Percentiles rank a stretch among this genome's conserved stretches.
These are phyloP conservation scores for Turritopsis dohrnii DNA, from an alignment of 30 jellyfish, hydroid and myxozoan genomes.

Conservation along the genomic window DNA sequence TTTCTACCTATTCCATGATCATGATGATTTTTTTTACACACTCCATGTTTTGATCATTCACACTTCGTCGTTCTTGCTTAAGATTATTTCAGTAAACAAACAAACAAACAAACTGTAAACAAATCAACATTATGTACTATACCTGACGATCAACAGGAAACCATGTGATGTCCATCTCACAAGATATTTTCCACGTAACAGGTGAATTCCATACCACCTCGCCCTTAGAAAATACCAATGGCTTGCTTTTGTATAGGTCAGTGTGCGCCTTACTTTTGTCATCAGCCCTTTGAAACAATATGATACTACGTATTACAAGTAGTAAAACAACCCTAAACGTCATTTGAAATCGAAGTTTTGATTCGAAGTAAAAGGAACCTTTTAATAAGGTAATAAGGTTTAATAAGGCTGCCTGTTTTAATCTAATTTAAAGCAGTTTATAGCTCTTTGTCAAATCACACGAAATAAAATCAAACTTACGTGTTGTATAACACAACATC, in stretches of 20 bases:
- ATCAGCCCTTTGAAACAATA: conserved; percentile 17
- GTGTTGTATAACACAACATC: conserved; percentile 13
- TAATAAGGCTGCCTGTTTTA: too few species aligned
- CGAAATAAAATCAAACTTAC: not conserved
- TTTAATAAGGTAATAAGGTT: too few species aligned
- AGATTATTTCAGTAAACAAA: too few species aligned
- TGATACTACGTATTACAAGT: too few species aligned
- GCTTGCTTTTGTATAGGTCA: conserved; percentile 55
- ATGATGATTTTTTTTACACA: too few species aligned
- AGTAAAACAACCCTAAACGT: too few species aligned
- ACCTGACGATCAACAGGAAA: conserved; percentile 67
- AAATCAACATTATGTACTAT: not conserved
- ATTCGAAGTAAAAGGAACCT: too few species aligned
- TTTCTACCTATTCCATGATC: too few species aligned
- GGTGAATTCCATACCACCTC: conserved; percentile 59
- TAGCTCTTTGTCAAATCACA: not conserved
- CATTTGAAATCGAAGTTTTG: too few species aligned
- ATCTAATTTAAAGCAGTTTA: too few species aligned
- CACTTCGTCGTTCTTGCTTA: too few species aligned
- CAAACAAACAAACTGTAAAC: not conserved
- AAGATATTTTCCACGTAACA: conserved; percentile 45
- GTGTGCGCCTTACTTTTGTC: conserved; percentile 34
- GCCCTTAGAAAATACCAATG: conserved; percentile 31
- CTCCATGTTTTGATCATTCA: too few species aligned
- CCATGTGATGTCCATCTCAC: conserved; percentile 55